These are phyloP conservation scores for Bombus superbus DNA, from an alignment of 1,140 invertebrate species.

Conservation along the genomic window DNA sequence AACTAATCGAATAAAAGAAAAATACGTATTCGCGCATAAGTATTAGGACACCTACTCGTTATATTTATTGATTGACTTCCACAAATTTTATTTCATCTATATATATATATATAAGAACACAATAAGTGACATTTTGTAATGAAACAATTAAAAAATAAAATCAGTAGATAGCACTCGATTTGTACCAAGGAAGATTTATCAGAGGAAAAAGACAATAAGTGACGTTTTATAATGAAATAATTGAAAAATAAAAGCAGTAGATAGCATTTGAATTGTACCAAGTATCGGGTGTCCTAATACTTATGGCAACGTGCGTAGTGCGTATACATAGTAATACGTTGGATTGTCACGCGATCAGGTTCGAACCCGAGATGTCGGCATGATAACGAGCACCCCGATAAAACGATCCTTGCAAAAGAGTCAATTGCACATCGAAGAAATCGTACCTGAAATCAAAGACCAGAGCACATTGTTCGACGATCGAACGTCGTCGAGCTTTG, in stretches of 20 bases:
- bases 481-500: conserved; percentile 6
- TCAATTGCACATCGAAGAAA: conserved; percentile 59
- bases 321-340: background rate
- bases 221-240: background rate
- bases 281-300: background rate
- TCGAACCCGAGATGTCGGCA: conserved; percentile 72
- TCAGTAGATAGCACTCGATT: too few relatives aligned
- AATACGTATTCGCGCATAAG: background rate
- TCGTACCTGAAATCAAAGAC: conserved; percentile 55
- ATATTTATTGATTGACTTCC: background rate
- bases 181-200: too few relatives aligned
- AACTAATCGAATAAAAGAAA: background rate
- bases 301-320: background rate
- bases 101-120: too few relatives aligned
- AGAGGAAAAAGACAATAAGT: too few relatives aligned
- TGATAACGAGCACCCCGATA: conserved; percentile 75
- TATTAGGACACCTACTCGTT: background rate
- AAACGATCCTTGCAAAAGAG: conserved; percentile 55
- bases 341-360: conserved; percentile 46
- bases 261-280: background rate
- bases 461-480: conserved; percentile 14
- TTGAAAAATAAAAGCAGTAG: background rate
- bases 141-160: background rate
- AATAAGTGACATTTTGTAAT: too few relatives aligned
- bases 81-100: background rate